Conservation (phyloP, 2,797 vertebrate genomes). For the Anguilla pacifica region DNA sequence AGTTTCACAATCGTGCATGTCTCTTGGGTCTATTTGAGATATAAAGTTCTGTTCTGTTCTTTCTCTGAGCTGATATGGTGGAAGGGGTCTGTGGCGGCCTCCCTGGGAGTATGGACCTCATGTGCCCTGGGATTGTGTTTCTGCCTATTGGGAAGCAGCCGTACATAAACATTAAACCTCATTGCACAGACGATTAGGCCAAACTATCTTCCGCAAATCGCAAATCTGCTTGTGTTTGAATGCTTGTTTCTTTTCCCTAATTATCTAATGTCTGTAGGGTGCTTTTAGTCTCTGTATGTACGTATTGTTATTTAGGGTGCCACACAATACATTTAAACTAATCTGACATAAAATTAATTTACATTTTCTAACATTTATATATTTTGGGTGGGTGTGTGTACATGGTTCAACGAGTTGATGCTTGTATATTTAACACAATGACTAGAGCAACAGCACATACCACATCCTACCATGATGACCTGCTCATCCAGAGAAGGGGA, state of each 20-base stretch:
- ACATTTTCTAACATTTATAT: not conserved
- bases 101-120: not conserved
- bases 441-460: slow-evolving; percentile 2
- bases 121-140: slow-evolving; percentile 17
- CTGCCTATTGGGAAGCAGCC: slow-evolving; percentile 16
- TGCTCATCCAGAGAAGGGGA: not conserved
- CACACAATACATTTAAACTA: not conserved
- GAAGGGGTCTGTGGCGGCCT: not conserved
- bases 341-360: not conserved
- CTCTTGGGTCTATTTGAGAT: slow-evolving; percentile 3
- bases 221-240: not conserved
- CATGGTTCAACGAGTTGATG: not conserved
- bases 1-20: slow-evolving; percentile 12
- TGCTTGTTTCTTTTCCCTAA: not conserved
- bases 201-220: slow-evolving; percentile 13
- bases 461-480: not conserved
- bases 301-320: not conserved
- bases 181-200: slow-evolving; percentile 23
- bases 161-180: not conserved
- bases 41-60: slow-evolving; percentile 1
- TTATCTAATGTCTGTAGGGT: slow-evolving; percentile 6
- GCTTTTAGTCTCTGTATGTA: not conserved
- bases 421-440: not conserved
- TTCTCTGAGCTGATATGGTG: not conserved
- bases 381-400: not conserved